Conservation (phyloP, 2,113 vertebrate genomes). For the Chlorodrepanis virens region DNA sequence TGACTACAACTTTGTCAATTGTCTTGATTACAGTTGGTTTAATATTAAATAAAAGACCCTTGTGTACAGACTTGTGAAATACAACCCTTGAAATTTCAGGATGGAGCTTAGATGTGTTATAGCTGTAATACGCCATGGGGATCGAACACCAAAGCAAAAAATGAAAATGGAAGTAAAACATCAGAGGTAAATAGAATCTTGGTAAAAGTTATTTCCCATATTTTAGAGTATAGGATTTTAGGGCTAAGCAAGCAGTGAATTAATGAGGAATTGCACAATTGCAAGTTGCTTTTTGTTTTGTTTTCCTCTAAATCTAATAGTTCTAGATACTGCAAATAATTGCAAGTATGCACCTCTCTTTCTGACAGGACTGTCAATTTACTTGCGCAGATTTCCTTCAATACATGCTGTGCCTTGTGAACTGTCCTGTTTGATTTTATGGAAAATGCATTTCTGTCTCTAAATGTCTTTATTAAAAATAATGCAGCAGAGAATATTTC, state of each 20-base stretch:
- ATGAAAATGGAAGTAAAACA: constrained; percentile 89
- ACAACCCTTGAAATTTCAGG: constrained; percentile 69
- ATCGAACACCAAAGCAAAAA: constrained; percentile 83
- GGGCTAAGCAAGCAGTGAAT: not conserved
- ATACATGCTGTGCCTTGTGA: not conserved
- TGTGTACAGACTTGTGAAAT: not conserved
- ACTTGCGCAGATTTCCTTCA: not conserved
- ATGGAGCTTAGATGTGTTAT: constrained; percentile 89
- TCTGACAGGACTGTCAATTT: not conserved
- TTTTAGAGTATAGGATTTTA: not conserved
- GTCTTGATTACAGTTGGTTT: not conserved
- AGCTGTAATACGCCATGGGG: constrained; percentile 82
- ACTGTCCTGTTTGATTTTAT: not conserved
- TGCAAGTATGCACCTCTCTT: not conserved
- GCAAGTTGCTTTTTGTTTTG: not conserved
- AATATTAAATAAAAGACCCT: not conserved
- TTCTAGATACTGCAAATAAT: not conserved
- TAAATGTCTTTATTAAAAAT: not conserved
- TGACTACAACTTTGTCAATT: not conserved
- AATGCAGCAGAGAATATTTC: not conserved
- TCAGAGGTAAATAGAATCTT: constrained; percentile 70
- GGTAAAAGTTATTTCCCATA: not conserved
- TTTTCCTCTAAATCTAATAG: not conserved
- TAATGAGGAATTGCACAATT: not conserved
- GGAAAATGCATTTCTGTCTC: not conserved